Evolutionary conservation across 2,113 vertebrate genomes (phyloP).

Genomic region (Cricetomys ansorgei): DNA sequence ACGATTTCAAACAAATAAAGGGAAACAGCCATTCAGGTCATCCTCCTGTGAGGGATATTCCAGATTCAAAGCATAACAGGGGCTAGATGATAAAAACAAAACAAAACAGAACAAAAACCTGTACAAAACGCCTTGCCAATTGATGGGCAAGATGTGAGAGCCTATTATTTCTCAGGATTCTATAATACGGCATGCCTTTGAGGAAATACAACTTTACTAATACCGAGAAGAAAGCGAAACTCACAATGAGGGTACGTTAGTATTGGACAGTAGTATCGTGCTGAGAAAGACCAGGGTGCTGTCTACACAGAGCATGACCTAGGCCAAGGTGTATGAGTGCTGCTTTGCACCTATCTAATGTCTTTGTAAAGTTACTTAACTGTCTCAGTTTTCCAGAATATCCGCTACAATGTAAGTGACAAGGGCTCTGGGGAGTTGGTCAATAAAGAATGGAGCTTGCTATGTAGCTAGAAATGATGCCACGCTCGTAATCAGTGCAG

Average conservation of each 20-base stretch:
- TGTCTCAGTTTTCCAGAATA: not conserved
- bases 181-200: not conserved
- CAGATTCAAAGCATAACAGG: not conserved
- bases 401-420: not conserved
- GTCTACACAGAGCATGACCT: too few relatives aligned
- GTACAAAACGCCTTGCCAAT: not conserved
- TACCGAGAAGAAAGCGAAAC: not conserved
- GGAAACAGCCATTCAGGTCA: not conserved
- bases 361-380: not conserved
- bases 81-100: too few relatives aligned
- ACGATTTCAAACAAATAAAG: not conserved
- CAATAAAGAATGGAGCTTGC: not conserved
- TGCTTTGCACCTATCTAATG: fast-evolving
- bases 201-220: not conserved
- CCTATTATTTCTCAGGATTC: not conserved
- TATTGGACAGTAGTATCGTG: not conserved
- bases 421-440: not conserved
- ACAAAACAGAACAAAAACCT: too few relatives aligned
- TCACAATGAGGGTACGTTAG: not conserved
- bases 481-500: not conserved
- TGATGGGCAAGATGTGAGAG: too few relatives aligned
- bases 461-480: not conserved
- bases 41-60: not conserved
- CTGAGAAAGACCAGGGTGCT: not conserved
- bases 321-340: fast-evolving